Evolutionary conservation across 2,113 vertebrate genomes (phyloP), one percentile per base, ranked within the genome.

Genomic region (Plecotus auritus): DNA sequence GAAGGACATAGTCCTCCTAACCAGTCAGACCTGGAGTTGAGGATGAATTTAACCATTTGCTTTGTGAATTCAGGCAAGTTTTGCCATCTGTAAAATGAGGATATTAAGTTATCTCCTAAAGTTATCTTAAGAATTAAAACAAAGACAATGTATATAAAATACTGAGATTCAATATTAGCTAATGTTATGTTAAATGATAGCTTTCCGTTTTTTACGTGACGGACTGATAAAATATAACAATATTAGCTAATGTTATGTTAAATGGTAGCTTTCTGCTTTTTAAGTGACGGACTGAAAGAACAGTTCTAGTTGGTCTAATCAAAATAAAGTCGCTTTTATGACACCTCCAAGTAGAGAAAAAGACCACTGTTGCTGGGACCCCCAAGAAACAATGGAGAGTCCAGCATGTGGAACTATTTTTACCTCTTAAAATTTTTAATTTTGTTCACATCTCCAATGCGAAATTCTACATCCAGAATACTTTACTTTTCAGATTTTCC

Each of bases 21-120:
- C 12, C 49, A 51, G 30, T 70, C n/a, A 61, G 40, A 61, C 14
- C 10, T 72, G 51, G 23, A 32, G 37, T 1, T 59, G 51, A 77
- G 59, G 4, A 66, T 61, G n/a, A 66, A 37, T 64, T 89, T 84
- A 49, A 91, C 51, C 8, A 32, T 22, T 32, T 86, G 88, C 47
- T 90, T 73, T 94, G 51, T 80, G 47, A 95, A 83, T 26, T n/a
- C 16, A 94, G 45, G 77, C 13, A 61, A 83, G n/a, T 61, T 61
- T 22, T 77, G 20, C 81, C 18, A n/a, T 74, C 56, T 83, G 10
- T 30, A 64, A 76, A 96, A 40, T 32, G n/a, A 14, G 20, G 49
- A 30, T 42, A 67, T 22, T 59, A 83, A 54, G 54, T 37, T 86
- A 66, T 22, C 13, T 28, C 49, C 35, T 74, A 81, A 81, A 9